Evolutionary conservation across 2,797 vertebrate genomes (phyloP).

Genomic region (Scolopax rusticola): DNA sequence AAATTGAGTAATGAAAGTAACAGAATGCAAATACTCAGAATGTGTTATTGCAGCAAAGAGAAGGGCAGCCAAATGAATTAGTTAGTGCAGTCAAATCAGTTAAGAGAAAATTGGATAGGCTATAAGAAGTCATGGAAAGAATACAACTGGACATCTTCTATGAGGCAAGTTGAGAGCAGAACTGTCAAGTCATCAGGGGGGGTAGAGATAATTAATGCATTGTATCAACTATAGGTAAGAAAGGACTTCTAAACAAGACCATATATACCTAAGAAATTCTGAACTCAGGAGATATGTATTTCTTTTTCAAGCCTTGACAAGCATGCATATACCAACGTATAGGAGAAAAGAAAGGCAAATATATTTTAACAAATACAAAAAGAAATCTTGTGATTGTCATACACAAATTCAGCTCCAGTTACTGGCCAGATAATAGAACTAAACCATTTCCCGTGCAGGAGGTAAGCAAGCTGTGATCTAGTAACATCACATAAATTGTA

Average conservation of each 20-base stretch:
- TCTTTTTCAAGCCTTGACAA: neutral
- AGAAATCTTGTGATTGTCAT: neutral
- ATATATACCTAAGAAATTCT: neutral
- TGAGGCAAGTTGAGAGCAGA: neutral
- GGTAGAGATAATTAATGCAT: neutral
- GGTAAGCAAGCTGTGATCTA: neutral
- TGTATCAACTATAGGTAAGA: neutral
- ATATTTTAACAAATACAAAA: neutral
- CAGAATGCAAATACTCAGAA: neutral
- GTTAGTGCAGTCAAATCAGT: constrained; percentile 37
- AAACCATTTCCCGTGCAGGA: neutral
- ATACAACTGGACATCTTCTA: neutral
- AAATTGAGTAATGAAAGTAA: neutral
- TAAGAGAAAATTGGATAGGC: constrained; percentile 51
- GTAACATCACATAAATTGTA: neutral
- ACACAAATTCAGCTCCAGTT: neutral
- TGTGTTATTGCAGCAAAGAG: neutral
- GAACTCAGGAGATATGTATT: neutral
- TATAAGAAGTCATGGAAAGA: constrained; percentile 44
- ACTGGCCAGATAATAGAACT: neutral
- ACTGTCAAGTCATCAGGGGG: neutral
- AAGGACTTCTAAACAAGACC: neutral
- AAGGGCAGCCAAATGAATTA: constrained; percentile 59
- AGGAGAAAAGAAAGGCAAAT: neutral
- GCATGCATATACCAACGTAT: neutral